A percentile compares a stretch with the other conserved stretches of the same genome.
phyloP scores from a whole-genome alignment of 2,888 invertebrate species.

The Yponomeuta plumbellus region DNA sequence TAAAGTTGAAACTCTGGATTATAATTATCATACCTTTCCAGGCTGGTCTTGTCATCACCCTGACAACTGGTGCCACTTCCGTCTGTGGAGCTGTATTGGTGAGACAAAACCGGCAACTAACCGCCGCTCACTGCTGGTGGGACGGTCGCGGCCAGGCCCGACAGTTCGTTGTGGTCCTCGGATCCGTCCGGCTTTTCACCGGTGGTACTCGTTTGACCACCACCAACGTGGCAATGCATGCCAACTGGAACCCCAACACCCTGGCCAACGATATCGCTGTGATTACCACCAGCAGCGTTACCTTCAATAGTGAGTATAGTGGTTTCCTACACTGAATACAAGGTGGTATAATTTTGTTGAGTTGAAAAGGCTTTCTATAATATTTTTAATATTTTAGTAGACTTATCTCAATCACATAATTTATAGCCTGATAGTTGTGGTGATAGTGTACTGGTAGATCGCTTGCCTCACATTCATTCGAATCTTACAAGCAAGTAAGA shows the following conservation, averaged over 20 bases:
- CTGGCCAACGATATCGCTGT: conserved; percentile 38
- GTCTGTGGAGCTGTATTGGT: conserved; percentile 46
- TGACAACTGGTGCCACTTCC: conserved; percentile 27
- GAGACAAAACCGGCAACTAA: conserved; percentile 32
- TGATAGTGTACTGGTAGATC: too few relatives aligned
- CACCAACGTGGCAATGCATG: conserved; percentile 31
- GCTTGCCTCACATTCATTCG: too few relatives aligned
- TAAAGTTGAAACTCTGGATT: too few relatives aligned
- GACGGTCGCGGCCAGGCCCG: conserved; percentile 38
- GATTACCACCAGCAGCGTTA: conserved; percentile 26
- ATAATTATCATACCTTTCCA: background rate
- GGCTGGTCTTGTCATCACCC: conserved; percentile 13
- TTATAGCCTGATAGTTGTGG: background rate
- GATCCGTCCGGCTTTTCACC: conserved; percentile 34
- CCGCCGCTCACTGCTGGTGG: conserved; percentile 45
- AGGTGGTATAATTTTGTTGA: background rate
- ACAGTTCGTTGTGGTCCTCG: conserved; percentile 41
- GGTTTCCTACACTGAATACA: background rate
- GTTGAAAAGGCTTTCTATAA: background rate
- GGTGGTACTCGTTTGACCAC: conserved; percentile 27
- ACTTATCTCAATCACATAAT: background rate
- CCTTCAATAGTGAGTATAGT: conserved; percentile 26
- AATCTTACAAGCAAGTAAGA: too few relatives aligned
- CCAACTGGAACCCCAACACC: conserved; percentile 27
- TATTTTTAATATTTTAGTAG: background rate